These are phyloP conservation scores for sheep (Ovis aries) DNA, from an alignment of 2,113 vertebrate species.

Conservation along the genomic window DNA sequence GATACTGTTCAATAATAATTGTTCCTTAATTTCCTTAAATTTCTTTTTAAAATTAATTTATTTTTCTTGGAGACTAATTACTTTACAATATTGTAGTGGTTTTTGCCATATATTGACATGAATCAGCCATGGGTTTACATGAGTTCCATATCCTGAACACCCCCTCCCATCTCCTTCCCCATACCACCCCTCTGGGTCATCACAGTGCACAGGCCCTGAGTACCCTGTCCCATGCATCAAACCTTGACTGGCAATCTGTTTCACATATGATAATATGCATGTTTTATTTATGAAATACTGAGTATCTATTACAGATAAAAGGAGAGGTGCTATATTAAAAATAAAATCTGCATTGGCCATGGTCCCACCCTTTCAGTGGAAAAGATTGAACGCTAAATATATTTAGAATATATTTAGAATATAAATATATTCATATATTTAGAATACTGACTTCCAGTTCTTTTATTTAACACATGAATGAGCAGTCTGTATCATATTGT, in stretches of 20 bases:
- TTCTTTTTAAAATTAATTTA: background rate
- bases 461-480: background rate
- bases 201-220: background rate
- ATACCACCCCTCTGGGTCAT: background rate
- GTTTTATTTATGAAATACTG: background rate
- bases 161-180: accelerated
- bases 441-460: background rate
- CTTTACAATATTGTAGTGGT: background rate
- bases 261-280: background rate
- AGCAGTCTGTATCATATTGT: background rate
- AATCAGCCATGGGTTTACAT: background rate
- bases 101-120: background rate
- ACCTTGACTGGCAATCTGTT: background rate
- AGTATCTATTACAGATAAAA: background rate
- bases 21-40: background rate
- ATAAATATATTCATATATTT: background rate
- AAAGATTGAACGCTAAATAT: background rate
- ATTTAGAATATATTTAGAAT: too few relatives aligned
- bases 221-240: background rate
- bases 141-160: background rate
- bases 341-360: background rate
- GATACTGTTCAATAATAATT: background rate
- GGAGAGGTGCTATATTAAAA: background rate
- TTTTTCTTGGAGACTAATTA: background rate
- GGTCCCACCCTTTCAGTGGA: background rate